These are phyloP conservation scores for Stenodera caucasica DNA, from an alignment of 2,888 invertebrate species.

Conservation along the genomic window DNA sequence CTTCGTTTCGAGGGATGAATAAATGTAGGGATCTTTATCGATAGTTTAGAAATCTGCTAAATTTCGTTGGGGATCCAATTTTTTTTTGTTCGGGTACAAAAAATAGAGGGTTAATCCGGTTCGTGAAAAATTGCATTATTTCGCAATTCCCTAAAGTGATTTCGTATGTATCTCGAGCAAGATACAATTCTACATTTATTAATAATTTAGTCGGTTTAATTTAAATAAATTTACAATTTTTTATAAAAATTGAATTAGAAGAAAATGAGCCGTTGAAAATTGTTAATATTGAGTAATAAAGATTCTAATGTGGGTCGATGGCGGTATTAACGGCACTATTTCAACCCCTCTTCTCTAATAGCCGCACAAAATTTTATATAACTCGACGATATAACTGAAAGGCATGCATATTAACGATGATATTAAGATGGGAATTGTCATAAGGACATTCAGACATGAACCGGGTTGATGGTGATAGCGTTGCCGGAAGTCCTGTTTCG, in stretches of 20 bases:
- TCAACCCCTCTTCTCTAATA: neutral
- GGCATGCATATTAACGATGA: conserved; percentile 15
- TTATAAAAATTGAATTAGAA: neutral
- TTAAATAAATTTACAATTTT: conserved; percentile 1
- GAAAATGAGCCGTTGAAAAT: no score
- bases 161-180: neutral
- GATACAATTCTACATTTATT: neutral
- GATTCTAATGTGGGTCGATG: neutral
- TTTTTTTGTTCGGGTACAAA: no score
- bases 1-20: no score
- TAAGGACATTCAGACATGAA: neutral
- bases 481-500: neutral
- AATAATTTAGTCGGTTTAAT: neutral
- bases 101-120: neutral
- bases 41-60: no score
- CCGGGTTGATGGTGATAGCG: neutral
- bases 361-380: neutral
- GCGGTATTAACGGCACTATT: neutral
- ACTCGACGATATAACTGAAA: neutral
- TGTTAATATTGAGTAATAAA: neutral
- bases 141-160: neutral
- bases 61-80: neutral
- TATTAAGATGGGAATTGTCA: neutral
- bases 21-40: no score
- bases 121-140: neutral